Evolutionary conservation across 53 echinoderm and acorn worm genomes (phyloP).

Genomic region (Mesocentrotus franciscanus): DNA sequence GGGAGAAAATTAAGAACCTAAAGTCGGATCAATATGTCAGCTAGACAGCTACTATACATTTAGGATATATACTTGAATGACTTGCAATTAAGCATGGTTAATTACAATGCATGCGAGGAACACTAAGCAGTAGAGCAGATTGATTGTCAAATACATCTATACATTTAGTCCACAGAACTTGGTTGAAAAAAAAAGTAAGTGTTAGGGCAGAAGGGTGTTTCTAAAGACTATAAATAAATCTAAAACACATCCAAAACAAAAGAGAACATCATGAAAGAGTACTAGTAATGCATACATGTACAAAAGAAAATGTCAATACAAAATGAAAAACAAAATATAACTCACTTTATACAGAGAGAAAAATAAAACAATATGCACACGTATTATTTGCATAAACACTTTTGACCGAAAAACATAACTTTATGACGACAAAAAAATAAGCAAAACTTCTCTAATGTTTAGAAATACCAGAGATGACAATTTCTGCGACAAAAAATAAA

Average conservation of each 20-base stretch:
- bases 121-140: neutral
- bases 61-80: neutral
- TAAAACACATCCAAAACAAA: neutral
- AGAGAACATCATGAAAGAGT: neutral
- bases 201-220: neutral
- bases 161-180: neutral
- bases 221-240: slow-evolving; percentile 16
- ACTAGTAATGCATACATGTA: neutral
- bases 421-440: neutral
- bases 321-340: slow-evolving; percentile 3
- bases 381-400: neutral
- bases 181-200: neutral
- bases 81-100: neutral
- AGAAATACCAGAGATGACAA: neutral
- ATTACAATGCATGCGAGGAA: neutral
- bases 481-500: neutral
- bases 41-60: neutral
- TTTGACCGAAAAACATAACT: neutral
- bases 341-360: slow-evolving; percentile 27
- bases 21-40: neutral
- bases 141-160: neutral
- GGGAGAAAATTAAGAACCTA: neutral
- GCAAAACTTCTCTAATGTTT: neutral
- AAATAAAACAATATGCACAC: slow-evolving; percentile 29
- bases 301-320: neutral